A percentile compares a stretch with the other conserved stretches of the same genome.
These are phyloP conservation scores for Sphinx pinastri DNA, from an alignment of 2,888 invertebrate genomes.

Conservation along the genomic window DNA sequence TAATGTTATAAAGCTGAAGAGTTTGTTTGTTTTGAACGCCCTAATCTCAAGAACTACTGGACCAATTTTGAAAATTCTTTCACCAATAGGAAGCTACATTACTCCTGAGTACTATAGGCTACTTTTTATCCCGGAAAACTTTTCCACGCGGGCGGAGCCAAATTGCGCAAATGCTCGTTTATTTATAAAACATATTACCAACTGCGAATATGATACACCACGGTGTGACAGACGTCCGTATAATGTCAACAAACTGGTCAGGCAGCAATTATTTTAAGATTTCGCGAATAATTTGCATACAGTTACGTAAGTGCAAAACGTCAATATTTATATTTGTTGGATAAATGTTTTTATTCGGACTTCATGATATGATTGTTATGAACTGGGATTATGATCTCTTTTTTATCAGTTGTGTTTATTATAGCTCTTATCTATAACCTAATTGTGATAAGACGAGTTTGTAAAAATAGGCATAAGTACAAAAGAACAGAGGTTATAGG, in stretches of 20 bases:
- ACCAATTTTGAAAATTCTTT: too few species aligned
- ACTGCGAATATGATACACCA: conserved; percentile 24
- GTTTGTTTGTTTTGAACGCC: too few species aligned
- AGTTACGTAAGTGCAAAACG: conserved; percentile 1
- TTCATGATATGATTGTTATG: neutral
- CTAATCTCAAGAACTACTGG: too few species aligned
- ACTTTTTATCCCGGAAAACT: too few species aligned
- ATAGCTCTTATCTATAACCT: neutral
- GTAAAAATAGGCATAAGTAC: too few species aligned
- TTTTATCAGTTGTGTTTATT: neutral
- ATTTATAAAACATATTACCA: too few species aligned
- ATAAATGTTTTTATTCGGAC: neutral
- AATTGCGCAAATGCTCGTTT: too few species aligned
- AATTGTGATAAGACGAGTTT: neutral
- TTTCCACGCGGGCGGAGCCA: too few species aligned
- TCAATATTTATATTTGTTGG: conserved; percentile 6
- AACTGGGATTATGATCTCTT: neutral
- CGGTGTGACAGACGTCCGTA: conserved; percentile 35
- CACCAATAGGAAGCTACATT: too few species aligned
- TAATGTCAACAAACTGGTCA: conserved; percentile 36
- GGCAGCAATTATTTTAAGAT: conserved; percentile 1
- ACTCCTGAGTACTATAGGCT: too few species aligned
- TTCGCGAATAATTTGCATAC: neutral
- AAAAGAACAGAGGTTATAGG: too few species aligned
- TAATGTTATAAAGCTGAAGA: too few species aligned